These are phyloP conservation scores for Sweltsa coloradensis DNA, from an alignment of 1,140 invertebrate species.

Conservation along the genomic window DNA sequence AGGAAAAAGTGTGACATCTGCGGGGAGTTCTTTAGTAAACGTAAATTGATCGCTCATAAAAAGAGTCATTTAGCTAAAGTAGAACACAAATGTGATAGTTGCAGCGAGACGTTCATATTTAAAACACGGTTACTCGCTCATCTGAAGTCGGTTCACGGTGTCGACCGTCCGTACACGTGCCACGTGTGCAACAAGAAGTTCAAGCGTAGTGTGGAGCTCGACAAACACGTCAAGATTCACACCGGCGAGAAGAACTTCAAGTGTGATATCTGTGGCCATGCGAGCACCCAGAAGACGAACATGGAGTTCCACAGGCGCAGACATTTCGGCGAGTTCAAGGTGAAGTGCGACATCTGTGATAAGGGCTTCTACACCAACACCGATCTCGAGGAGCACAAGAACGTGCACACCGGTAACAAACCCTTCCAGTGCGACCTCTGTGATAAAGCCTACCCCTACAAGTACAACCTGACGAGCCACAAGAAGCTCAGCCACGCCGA, in stretches of 20 bases:
- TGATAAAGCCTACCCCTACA: slow-evolving; percentile 39
- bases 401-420: slow-evolving; percentile 25
- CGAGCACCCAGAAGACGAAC: slow-evolving; percentile 3
- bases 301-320: slow-evolving; percentile 2
- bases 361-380: slow-evolving; percentile 42
- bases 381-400: slow-evolving; percentile 33
- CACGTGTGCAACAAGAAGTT: slow-evolving; percentile 33
- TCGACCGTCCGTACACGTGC: slow-evolving; percentile 34
- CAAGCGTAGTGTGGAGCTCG: slow-evolving; percentile 31
- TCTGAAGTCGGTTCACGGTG: slow-evolving; percentile 29
- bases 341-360: slow-evolving; percentile 44
- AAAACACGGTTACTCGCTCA: slow-evolving; percentile 37
- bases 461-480: slow-evolving; percentile 32
- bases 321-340: slow-evolving; percentile 7
- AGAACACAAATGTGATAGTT: slow-evolving; percentile 18
- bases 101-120: slow-evolving; percentile 28
- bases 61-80: not conserved
- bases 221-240: slow-evolving; percentile 28
- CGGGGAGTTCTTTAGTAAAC: not conserved
- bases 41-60: not conserved
- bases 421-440: slow-evolving; percentile 32
- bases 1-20: no score
- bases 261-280: slow-evolving; percentile 11
- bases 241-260: slow-evolving; percentile 26
- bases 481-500: slow-evolving; percentile 20